Base-by-base conservation (phyloP, 2,113 vertebrate genomes). In the Nettapus auritus region DNA sequence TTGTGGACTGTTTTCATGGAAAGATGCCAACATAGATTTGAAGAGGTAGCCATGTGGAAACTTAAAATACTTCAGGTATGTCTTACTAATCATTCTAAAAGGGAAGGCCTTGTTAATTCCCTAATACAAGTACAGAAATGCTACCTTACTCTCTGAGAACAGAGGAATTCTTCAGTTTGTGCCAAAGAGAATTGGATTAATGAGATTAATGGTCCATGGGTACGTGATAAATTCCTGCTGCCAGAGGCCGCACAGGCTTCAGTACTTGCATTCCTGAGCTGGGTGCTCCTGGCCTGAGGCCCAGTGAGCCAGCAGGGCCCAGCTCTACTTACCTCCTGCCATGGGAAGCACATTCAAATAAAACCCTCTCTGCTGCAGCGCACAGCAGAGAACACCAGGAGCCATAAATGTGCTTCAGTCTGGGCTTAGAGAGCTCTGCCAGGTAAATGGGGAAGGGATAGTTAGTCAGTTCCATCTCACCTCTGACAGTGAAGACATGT, bases 71-170 rank as follows among this genome's bases (percentile, higher is more conserved):
- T 88, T 96, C 3, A 2, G 33, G 59, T 75, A 89, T 36, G 70
- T 93, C 50, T 88, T 78, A 59, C 46, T 90, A 86, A 90, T 89
- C 91, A 75, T 93, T 91, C 80, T 89, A 82, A 95, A 94, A 17
- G 74, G 50, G 87, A 94, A 78, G 23, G 19, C 16, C 29, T 70
- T 74, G 26, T 33, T 93, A 90, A 85, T 86, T 90, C 52, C 19
- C 29, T 38, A 40, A 50, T 3, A 82, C 36, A 76, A 11, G 4
- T 23, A 36, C 3, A 62, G n/a, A 68, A 90, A 95, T 82, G 8
- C 48, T 80, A 78, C 31, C 46, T 85, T 71, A 34, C 29, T 48
- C 2, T 69, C 52, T 57, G 84, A 88, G 68, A 86, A 46, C 18
- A 53, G 66, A 80, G 28, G 55, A 86, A 85, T 89, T 87, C 60